Base-by-base conservation (phyloP, 2,797 vertebrate species). In the Labroides dimidiatus region DNA sequence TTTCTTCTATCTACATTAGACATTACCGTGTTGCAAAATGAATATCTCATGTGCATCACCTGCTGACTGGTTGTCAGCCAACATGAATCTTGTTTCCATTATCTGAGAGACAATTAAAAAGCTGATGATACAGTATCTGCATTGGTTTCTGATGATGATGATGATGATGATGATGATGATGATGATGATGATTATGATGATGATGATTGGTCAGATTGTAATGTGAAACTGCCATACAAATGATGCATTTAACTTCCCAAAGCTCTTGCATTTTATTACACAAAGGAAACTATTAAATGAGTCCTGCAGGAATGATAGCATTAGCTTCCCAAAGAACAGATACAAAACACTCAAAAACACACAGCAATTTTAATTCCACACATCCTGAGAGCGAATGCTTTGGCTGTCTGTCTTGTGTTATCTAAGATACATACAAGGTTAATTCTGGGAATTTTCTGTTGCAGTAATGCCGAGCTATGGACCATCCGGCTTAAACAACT, bases 11-110 rank as follows among this genome's bases (percentile, higher is more conserved):
- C 72, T 75, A 64, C 71, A 76, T 63, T 70, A 39, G 10, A 48
- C 47, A 66, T 81, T 58, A 70, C 21, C 58, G 54, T 58, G 54
- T 41, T 58, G 15, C 53, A 72, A 69, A 82, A 84, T 84, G 45
- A 62, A 88, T 80, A 85, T 78, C 84, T 72, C 79, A 1, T 64
- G 37, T 47, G 63, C 50, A 59, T 75, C 71, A 84, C 86, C 81
- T 84, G 80, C 83, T 78, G 75, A 58, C 47, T 54, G 33, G 58
- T 56, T 82, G 81, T 76, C 82, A 84, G 73, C 36, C 50, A 63
- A 69, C 17, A 69, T 64, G 33, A 65, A 66, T 82, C 51, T 64
- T 56, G 43, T 78, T 67, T 81, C 53, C 66, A 66, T 87, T 69
- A 72, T 59, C 53, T 30, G 65, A 69, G 50, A 69, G 64, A 80